These are phyloP conservation scores for Temnothorax longispinosus DNA, from an alignment of 1,140 invertebrate species.

Conservation along the genomic window DNA sequence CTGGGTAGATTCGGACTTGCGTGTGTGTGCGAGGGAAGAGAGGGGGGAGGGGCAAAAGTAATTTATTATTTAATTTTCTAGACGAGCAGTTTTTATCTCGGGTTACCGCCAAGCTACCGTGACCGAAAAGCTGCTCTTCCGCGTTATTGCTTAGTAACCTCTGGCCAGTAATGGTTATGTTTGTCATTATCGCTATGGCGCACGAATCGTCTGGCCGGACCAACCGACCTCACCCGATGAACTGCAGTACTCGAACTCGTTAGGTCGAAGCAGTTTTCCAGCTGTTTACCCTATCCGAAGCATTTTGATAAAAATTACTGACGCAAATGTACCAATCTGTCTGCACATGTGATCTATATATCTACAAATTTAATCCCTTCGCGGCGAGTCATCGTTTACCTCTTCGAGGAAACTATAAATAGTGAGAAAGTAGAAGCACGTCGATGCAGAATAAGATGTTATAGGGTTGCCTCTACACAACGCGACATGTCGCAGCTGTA, in stretches of 20 bases:
- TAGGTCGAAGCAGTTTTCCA: slow-evolving; percentile 45
- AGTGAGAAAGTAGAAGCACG: slow-evolving; percentile 56
- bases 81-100: slow-evolving; percentile 79
- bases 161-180: slow-evolving; percentile 80
- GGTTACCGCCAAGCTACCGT: slow-evolving; percentile 51
- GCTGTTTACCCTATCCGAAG: slow-evolving; percentile 5
- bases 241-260: slow-evolving; percentile 72
- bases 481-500: slow-evolving; percentile 69
- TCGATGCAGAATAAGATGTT: slow-evolving; percentile 54
- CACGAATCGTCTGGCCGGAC: slow-evolving; percentile 69
- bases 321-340: background rate
- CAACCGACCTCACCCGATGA: slow-evolving; percentile 59
- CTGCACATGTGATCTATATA: no score
- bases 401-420: slow-evolving; percentile 57
- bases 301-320: slow-evolving; percentile 9
- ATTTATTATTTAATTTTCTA: slow-evolving; percentile 81
- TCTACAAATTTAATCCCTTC: background rate
- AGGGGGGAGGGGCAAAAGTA: slow-evolving; percentile 17
- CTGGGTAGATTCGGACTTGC: slow-evolving; percentile 32
- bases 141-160: slow-evolving; percentile 78
- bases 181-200: slow-evolving; percentile 83
- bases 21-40: background rate
- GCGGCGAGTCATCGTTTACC: slow-evolving; percentile 24
- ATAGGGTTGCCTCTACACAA: slow-evolving; percentile 48
- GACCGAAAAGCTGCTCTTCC: slow-evolving; percentile 73